These are phyloP conservation scores for Botia kubotai DNA, from an alignment of 2,797 vertebrate genomes.

Conservation along the genomic window DNA sequence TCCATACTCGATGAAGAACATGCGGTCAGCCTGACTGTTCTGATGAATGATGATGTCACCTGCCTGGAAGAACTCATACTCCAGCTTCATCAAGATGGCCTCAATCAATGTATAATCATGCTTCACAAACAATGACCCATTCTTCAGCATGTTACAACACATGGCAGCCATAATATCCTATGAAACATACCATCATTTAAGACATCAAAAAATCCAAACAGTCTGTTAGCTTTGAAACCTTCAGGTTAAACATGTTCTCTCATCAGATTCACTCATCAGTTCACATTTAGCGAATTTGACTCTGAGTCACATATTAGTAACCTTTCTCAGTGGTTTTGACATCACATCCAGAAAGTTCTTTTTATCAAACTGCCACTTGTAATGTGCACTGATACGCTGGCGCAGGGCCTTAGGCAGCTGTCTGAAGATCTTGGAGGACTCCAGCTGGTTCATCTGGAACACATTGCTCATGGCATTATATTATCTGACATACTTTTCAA, in stretches of 20 bases:
- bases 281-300: neutral
- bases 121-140: constrained; percentile 73
- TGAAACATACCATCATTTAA: neutral
- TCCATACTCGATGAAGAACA: constrained; percentile 77
- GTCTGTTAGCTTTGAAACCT: neutral
- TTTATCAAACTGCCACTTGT: constrained; percentile 74
- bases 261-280: neutral
- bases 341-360: constrained; percentile 74
- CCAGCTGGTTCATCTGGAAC: constrained; percentile 73
- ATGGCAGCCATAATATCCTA: constrained; percentile 73
- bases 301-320: constrained; percentile 28
- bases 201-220: too few species aligned
- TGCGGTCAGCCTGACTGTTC: constrained; percentile 68
- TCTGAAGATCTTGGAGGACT: constrained; percentile 79
- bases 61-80: constrained; percentile 72
- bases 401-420: constrained; percentile 76
- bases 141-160: constrained; percentile 71
- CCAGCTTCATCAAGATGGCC: constrained; percentile 65
- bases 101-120: constrained; percentile 71
- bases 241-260: too few species aligned
- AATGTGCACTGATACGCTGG: constrained; percentile 73
- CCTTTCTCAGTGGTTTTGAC: constrained; percentile 72
- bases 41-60: constrained; percentile 67
- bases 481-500: neutral
- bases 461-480: neutral